phyloP scores from a whole-genome alignment of 1,140 invertebrate species.

The Steinernema feltiae region DNA sequence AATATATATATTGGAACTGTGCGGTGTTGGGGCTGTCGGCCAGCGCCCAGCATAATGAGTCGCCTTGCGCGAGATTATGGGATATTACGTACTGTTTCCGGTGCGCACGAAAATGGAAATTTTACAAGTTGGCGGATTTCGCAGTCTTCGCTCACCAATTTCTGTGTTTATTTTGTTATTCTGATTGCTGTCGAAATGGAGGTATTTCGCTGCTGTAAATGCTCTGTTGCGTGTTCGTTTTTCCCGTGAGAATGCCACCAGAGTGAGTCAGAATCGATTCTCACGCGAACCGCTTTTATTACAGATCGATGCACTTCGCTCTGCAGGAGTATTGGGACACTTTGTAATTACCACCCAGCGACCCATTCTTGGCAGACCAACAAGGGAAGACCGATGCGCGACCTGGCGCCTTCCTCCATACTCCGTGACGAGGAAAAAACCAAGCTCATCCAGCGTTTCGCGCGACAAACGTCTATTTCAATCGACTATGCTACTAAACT shows the following conservation, averaged over 20 bases:
- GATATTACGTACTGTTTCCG: not conserved
- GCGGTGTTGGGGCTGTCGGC: not conserved
- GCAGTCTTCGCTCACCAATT: too few relatives aligned
- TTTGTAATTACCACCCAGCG: not conserved
- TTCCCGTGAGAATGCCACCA: not conserved
- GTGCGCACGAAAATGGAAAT: not conserved
- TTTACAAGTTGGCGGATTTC: not conserved
- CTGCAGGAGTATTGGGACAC: not conserved
- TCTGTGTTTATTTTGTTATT: too few relatives aligned
- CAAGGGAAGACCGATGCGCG: not conserved
- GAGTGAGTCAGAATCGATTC: not conserved
- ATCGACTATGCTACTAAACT: not conserved
- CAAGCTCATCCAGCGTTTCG: not conserved
- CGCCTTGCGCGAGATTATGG: not conserved
- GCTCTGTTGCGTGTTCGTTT: not conserved
- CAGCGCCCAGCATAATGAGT: conserved; percentile 23
- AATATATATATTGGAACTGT: not conserved
- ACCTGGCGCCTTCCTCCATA: not conserved
- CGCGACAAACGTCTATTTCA: not conserved
- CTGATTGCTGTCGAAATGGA: too few relatives aligned
- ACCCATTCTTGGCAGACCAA: not conserved
- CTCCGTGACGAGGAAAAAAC: not conserved
- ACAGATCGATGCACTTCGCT: conserved; percentile 10
- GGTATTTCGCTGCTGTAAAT: too few relatives aligned
- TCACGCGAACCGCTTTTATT: not conserved